Conservation (phyloP, 2,113 vertebrate species). For the Sinocyclocheilus maitianheensis region DNA sequence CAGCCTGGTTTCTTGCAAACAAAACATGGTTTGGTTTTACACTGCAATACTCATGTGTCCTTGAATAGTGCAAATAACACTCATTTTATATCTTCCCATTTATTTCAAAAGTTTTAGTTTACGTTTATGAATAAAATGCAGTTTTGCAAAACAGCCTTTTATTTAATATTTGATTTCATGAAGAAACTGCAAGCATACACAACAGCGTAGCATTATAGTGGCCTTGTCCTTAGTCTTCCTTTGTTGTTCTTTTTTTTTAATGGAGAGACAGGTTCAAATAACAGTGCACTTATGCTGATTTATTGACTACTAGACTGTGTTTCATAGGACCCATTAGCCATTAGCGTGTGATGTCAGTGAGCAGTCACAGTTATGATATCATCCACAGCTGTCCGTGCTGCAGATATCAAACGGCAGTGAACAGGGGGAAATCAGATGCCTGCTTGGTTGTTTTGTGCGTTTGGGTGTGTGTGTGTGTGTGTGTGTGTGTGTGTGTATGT, state of each 20-base stretch:
- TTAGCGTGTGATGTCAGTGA: slow-evolving; percentile 55
- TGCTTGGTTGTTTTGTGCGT: neutral
- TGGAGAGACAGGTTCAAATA: slow-evolving; percentile 47
- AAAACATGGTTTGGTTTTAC: neutral
- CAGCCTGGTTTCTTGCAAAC: neutral
- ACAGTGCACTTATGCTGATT: slow-evolving; percentile 44
- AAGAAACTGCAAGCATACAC: neutral
- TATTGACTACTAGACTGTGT: slow-evolving; percentile 55
- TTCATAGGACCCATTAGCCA: slow-evolving; percentile 56
- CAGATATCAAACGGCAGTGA: slow-evolving; percentile 37
- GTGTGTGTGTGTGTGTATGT: slow-evolving; percentile 38
- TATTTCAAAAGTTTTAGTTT: neutral
- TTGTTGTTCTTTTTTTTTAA: neutral
- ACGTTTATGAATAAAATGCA: neutral
- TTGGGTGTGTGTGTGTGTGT: slow-evolving; percentile 40
- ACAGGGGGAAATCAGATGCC: slow-evolving; percentile 34
- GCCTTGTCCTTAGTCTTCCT: slow-evolving; percentile 13
- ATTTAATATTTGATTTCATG: slow-evolving; percentile 1
- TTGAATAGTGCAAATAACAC: neutral
- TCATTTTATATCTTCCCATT: neutral
- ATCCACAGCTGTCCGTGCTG: slow-evolving; percentile 31
- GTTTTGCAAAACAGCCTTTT: neutral
- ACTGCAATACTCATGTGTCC: neutral
- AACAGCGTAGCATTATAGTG: neutral
- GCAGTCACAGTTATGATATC: slow-evolving; percentile 51